Evolutionary conservation across 2,797 vertebrate species (phyloP).

Genomic region (Tenualosa thibaudeaui): DNA sequence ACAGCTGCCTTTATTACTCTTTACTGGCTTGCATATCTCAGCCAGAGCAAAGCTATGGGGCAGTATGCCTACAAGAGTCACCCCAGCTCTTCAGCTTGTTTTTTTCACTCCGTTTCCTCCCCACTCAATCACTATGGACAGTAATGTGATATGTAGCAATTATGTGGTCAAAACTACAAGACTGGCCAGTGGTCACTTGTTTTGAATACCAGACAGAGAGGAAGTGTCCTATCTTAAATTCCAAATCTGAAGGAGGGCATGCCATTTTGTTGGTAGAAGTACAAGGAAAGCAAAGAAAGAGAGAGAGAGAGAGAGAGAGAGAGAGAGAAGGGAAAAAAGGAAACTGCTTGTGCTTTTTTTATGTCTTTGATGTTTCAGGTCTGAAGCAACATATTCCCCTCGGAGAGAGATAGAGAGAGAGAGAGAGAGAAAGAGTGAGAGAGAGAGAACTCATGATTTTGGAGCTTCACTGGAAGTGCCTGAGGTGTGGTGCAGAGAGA

Average conservation of each 20-base stretch:
- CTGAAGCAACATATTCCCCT: slow-evolving; percentile 26
- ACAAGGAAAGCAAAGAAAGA: not conserved
- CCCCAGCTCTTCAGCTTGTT: not conserved
- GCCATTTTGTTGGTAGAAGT: not conserved
- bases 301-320: not conserved
- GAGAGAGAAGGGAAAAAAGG: not conserved
- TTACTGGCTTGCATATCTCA: slow-evolving; percentile 52
- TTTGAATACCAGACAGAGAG: not conserved
- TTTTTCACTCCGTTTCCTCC: not conserved
- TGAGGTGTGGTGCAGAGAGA: slow-evolving; percentile 43
- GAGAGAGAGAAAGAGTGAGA: too few relatives aligned
- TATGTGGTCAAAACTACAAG: not conserved
- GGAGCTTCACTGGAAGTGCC: slow-evolving; percentile 28
- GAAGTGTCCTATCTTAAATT: not conserved
- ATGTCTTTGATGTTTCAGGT: slow-evolving; percentile 30
- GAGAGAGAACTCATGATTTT: not conserved
- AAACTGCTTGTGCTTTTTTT: slow-evolving; percentile 11
- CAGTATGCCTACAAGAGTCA: slow-evolving; percentile 1
- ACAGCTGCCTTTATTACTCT: slow-evolving; percentile 35
- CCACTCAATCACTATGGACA: not conserved
- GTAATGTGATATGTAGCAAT: not conserved
- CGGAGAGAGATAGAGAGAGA: not conserved
- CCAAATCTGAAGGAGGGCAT: not conserved
- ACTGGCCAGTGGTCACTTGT: not conserved
- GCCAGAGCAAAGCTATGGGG: slow-evolving; percentile 53